Conservation (phyloP, 2,797 vertebrate genomes). For the Lepilemur ruficaudatus region DNA sequence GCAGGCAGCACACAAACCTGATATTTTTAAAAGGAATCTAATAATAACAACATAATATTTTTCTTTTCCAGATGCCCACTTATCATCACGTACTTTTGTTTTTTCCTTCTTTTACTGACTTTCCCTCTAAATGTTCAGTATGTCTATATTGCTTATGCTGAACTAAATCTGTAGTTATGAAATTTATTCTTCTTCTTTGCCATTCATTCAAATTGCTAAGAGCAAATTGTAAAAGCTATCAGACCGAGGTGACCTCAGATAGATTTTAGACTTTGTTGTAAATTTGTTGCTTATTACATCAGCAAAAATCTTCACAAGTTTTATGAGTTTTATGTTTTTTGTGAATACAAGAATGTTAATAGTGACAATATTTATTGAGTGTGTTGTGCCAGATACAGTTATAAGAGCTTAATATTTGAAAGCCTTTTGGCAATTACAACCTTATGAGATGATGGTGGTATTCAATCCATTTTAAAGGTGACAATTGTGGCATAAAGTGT, state of each 20-base stretch:
- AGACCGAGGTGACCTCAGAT: not conserved
- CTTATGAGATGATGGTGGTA: not conserved
- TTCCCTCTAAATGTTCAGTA: not conserved
- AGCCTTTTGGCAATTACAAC: not conserved
- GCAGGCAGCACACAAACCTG: slow-evolving; percentile 41
- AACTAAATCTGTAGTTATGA: not conserved
- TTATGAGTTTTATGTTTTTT: not conserved
- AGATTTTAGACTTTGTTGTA: not conserved
- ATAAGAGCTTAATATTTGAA: not conserved
- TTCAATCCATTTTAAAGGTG: not conserved
- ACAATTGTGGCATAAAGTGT: not conserved
- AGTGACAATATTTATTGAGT: not conserved
- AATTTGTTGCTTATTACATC: not conserved
- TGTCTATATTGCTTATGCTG: not conserved
- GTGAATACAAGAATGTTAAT: not conserved
- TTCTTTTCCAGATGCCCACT: slow-evolving; percentile 41
- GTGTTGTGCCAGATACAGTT: not conserved
- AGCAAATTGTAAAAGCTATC: not conserved
- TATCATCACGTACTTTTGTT: slow-evolving; percentile 27
- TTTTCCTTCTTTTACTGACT: not conserved
- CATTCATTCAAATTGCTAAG: not conserved
- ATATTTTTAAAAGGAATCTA: slow-evolving; percentile 56
- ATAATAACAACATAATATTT: slow-evolving; percentile 62
- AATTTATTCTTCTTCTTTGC: not conserved
- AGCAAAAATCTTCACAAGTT: not conserved